Evolutionary conservation across 1,140 invertebrate genomes (phyloP), one percentile per base, ranked within the genome.

Genomic region (Adoxophyes honmai): DNA sequence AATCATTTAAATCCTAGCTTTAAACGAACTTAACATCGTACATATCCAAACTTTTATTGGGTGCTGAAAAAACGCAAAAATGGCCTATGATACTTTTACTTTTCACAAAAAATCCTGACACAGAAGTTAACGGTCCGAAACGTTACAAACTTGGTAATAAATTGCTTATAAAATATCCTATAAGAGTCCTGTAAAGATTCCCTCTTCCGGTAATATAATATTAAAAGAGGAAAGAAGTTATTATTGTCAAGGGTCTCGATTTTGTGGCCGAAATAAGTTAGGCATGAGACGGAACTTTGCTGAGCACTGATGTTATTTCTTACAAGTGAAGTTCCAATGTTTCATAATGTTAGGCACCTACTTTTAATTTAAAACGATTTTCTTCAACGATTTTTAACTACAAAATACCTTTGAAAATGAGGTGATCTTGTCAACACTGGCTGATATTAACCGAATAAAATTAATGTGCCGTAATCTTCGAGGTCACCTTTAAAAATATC

Each of bases 141-240:
- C 42, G 15, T 18, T 8, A 18, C 42, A 18, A 13, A 48, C 42
- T 33, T 18, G n/a, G 42, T 48, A 48, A 48, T 48, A 48, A 48
- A 48, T 48, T 48, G 42, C 42, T 48, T 48, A 48, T 48, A 48
- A 48, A 48, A 48, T 48, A 48, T 48, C 42, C 42, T 48, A 33
- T 48, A 48, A 48, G 36, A 38, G 42, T 16, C 18, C n/a, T 33
- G 42, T 28, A 33, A 48, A 18, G 42, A 48, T 48, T 48, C 42
- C 42, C 18, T 48, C 2, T 44, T 13, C 18, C 42, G 42, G 39
- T 44, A 16, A 48, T 33, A 48, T 48, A 48, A 48, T 48, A 28
- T 48, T 48, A 48, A 48, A 33, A 48, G 36, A 38, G 36, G 42
- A 33, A 18, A 18, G 16, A 48, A 48, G 21, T 48, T 28, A 13